phyloP scores from a whole-genome alignment of 2,888 invertebrate genomes.

The Bombylius major region DNA sequence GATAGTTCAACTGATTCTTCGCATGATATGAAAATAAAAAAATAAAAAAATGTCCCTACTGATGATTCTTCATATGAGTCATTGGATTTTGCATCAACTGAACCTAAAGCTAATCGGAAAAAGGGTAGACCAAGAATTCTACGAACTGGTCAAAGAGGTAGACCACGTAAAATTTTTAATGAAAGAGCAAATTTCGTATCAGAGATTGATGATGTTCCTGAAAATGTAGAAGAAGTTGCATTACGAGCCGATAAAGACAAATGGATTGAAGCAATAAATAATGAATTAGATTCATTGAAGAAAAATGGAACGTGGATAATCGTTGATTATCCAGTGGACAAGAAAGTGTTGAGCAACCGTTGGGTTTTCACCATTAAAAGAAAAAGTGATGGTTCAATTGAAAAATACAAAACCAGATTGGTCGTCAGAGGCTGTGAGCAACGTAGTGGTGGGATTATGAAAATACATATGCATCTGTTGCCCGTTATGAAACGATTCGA shows the following conservation, averaged over 20 bases:
- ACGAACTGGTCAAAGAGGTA: not conserved
- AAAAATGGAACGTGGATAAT: slow-evolving; percentile 6
- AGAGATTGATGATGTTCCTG: not conserved
- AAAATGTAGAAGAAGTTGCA: not conserved
- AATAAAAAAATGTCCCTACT: no score
- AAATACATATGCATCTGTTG: not conserved
- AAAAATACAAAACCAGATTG: slow-evolving; percentile 6
- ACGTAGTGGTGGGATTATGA: not conserved
- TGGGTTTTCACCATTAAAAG: slow-evolving; percentile 13
- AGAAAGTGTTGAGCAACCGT: slow-evolving; percentile 2
- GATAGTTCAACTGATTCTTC: no score
- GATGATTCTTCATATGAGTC: no score
- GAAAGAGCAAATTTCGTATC: not conserved
- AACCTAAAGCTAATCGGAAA: no score
- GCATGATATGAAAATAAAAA: no score
- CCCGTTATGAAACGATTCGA: not conserved
- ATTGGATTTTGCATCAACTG: no score
- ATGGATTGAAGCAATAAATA: slow-evolving; percentile 6
- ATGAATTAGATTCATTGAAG: slow-evolving; percentile 5
- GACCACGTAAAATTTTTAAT: not conserved
- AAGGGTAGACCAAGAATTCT: not conserved
- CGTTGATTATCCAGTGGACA: slow-evolving; percentile 3
- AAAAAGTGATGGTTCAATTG: slow-evolving; percentile 6
- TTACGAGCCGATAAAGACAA: not conserved
- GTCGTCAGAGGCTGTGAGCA: slow-evolving; percentile 6